These are phyloP conservation scores for Mohoua ochrocephala DNA, from an alignment of 2,113 vertebrate species.

Conservation along the genomic window DNA sequence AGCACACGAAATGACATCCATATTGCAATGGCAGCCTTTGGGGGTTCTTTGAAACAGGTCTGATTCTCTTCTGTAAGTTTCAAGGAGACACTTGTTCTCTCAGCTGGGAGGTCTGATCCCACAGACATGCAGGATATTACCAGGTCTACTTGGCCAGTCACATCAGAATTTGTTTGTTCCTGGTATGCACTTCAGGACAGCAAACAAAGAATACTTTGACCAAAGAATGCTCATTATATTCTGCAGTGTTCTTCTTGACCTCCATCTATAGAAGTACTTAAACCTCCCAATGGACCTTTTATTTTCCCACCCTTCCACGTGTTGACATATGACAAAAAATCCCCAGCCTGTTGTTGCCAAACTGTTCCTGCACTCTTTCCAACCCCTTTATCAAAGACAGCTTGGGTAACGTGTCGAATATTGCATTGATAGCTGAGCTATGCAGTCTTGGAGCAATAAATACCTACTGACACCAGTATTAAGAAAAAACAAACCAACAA, in stretches of 20 bases:
- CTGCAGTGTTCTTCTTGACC: neutral
- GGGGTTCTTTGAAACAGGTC: neutral
- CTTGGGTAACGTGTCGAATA: neutral
- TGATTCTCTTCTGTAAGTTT: neutral
- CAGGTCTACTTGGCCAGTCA: neutral
- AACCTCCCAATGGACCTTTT: neutral
- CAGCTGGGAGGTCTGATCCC: neutral
- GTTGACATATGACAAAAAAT: neutral
- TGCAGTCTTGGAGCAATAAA: neutral
- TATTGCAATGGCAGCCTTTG: neutral
- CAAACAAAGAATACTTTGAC: neutral
- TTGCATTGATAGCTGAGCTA: neutral
- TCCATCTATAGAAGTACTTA: neutral
- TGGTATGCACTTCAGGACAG: neutral
- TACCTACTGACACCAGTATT: neutral
- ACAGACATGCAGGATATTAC: neutral
- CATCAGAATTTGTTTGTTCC: neutral
- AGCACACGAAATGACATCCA: rapidly evolving
- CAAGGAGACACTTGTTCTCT: neutral
- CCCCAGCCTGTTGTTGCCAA: neutral
- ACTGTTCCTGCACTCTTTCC: neutral
- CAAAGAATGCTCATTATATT: neutral
- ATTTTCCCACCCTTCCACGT: neutral
- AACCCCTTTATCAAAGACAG: neutral
- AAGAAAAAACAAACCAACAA: neutral